Conservation (phyloP, 2,113 vertebrate species). For the Myodes glareolus region DNA sequence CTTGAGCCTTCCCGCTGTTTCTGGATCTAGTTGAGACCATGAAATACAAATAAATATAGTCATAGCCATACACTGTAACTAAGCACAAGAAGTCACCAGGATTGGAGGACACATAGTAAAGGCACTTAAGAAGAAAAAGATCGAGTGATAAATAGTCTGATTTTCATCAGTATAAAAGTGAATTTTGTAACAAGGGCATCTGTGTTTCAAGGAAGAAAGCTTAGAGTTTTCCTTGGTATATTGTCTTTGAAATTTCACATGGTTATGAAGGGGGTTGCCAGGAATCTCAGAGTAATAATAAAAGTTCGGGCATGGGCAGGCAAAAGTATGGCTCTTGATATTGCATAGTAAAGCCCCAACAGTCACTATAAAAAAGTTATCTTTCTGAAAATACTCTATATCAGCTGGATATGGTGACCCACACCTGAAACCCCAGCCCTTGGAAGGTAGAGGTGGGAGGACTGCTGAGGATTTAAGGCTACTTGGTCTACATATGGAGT, state of each 20-base stretch:
- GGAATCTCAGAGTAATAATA: background rate
- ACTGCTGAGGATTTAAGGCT: background rate
- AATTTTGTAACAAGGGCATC: background rate
- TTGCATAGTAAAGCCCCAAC: background rate
- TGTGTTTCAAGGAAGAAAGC: background rate
- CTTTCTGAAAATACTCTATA: constrained; percentile 25
- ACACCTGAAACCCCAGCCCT: background rate
- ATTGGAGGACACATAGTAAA: background rate
- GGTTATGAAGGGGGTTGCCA: background rate
- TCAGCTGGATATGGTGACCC: no score
- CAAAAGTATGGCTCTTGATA: no score
- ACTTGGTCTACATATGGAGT: background rate
- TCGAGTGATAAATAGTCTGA: background rate
- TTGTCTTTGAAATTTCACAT: background rate
- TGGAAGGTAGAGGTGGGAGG: background rate
- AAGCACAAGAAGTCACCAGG: background rate
- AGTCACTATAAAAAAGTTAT: background rate
- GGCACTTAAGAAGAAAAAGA: background rate
- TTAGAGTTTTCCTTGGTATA: background rate
- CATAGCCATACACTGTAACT: background rate
- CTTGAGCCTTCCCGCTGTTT: background rate
- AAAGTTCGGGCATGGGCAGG: background rate
- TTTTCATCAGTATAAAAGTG: background rate
- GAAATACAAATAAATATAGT: constrained; percentile 7
- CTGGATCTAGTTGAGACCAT: background rate